Base-by-base conservation (phyloP, 2,797 vertebrate species). In the Tokudaia tokunoshimensis region DNA sequence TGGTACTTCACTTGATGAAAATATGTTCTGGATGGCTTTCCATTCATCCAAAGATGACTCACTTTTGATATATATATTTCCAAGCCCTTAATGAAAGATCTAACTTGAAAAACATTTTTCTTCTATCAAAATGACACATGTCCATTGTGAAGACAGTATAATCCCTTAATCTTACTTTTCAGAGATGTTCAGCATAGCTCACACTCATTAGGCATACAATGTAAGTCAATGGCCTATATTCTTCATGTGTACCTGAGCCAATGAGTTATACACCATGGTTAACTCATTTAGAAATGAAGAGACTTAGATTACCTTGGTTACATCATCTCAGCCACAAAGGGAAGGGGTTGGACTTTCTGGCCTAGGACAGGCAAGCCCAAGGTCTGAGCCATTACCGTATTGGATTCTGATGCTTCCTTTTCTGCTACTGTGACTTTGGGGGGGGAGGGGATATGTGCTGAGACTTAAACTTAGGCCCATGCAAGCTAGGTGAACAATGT, bases 1-100 rank as follows among this genome's bases (percentile, higher is more conserved):
- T 15, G n/a, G 55, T 93, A 34, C 80, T 83, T 92, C 61, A 41
- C 37, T 52, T 81, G 80, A 81, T 74, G 89, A 67, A 93, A 76
- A 72, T 55, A 89, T 17, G 50, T 44, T 52, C 75, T 91, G 15
- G 12, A 22, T 70, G 47, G 24, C 65, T 91, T 81, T 96, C 15
- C 0, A 57, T 26, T 70, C 34, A 67, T 44, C 59, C 65, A 47
- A 76, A 34, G 11, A 44, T 84, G 92, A 93, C 50, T 93, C 57
- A 61, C 29, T 63, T 70, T 34, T 61, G 78, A 41, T 6, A 24
- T 14, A 47, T 29, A 17, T 65, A 4, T 70, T 20, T 70, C 89
- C n/a, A 82, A 95, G 90, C 55, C 41, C 52, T 59, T 52, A 74
- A 9, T 19, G 26, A 93, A 78, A 95, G 82, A 47, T 75, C 24